Conservation (phyloP, 1,140 invertebrate genomes). For the Philotrypesis tridentata region DNA sequence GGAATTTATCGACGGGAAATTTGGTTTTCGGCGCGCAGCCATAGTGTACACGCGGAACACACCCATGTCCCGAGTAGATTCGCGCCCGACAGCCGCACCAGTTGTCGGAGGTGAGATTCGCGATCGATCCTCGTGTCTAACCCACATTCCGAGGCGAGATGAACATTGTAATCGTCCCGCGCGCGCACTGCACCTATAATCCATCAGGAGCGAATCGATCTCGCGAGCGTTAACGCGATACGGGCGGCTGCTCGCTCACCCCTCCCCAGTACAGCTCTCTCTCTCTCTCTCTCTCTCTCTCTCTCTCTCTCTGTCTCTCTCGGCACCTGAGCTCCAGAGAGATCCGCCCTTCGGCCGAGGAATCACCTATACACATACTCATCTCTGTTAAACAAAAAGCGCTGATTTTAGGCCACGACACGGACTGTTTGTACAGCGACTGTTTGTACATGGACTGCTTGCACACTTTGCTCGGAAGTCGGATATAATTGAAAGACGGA, state of each 20-base stretch:
- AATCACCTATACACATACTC: not conserved
- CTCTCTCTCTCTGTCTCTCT: not conserved
- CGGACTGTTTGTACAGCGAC: not conserved
- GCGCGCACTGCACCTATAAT: not conserved
- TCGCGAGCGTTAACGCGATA: not conserved
- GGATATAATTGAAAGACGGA: not conserved
- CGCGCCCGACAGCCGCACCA: too few species aligned
- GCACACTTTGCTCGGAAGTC: not conserved
- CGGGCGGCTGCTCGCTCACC: too few species aligned
- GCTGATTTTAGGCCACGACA: not conserved
- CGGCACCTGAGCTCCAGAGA: not conserved
- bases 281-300: not conserved
- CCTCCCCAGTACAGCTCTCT: too few species aligned
- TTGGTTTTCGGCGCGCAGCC: not conserved
- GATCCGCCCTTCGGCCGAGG: not conserved
- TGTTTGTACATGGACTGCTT: not conserved
- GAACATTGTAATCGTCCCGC: not conserved
- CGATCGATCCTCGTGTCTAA: not conserved
- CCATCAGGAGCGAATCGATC: not conserved
- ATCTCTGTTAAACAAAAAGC: not conserved
- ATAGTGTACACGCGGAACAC: not conserved
- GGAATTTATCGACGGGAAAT: constrained; percentile 42
- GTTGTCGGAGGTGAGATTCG: too few species aligned
- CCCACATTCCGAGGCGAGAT: too few species aligned
- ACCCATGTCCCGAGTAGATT: too few species aligned